Evolutionary conservation across 2,113 vertebrate species (phyloP).

Genomic region (Callionymus lyra): DNA sequence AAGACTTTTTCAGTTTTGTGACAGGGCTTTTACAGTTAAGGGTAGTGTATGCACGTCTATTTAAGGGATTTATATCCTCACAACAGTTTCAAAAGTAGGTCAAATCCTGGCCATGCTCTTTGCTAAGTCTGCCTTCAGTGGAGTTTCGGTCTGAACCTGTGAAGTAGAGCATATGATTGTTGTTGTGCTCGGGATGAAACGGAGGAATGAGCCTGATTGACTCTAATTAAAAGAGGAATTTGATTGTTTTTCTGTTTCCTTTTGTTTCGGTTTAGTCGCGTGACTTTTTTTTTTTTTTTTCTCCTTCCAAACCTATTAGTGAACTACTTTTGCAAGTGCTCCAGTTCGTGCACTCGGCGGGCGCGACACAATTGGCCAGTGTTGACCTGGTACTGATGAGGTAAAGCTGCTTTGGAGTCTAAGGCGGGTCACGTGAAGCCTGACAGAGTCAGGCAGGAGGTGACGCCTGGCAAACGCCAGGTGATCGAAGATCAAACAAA

Average conservation of each 20-base stretch:
- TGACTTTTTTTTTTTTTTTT: too few relatives aligned
- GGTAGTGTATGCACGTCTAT: too few relatives aligned
- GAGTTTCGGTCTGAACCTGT: slow-evolving; percentile 14
- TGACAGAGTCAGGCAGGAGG: slow-evolving; percentile 11
- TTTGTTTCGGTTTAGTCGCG: slow-evolving; percentile 10
- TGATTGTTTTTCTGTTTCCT: slow-evolving; percentile 35
- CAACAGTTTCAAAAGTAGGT: slow-evolving; percentile 31
- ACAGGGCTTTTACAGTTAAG: too few relatives aligned
- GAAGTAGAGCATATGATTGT: slow-evolving; percentile 48
- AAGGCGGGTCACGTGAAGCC: slow-evolving; percentile 45
- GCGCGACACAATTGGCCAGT: not conserved
- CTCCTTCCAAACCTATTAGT: slow-evolving; percentile 26
- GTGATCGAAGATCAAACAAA: slow-evolving; percentile 28
- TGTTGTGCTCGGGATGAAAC: slow-evolving; percentile 27
- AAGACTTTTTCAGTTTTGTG: too few relatives aligned
- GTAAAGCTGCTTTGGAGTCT: slow-evolving; percentile 51
- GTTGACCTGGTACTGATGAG: slow-evolving; percentile 12
- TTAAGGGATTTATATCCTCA: too few relatives aligned
- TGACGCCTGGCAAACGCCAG: slow-evolving; percentile 20
- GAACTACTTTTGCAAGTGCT: slow-evolving; percentile 20
- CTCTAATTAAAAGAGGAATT: slow-evolving; percentile 41
- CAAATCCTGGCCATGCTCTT: slow-evolving; percentile 16
- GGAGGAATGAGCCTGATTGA: slow-evolving; percentile 51
- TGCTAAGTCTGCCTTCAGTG: slow-evolving; percentile 14
- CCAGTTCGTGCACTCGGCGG: not conserved